A percentile compares a stretch with the other conserved stretches of the same genome.
phyloP scores from a whole-genome alignment of 2,888 invertebrate genomes.

The Philereme transversata region DNA sequence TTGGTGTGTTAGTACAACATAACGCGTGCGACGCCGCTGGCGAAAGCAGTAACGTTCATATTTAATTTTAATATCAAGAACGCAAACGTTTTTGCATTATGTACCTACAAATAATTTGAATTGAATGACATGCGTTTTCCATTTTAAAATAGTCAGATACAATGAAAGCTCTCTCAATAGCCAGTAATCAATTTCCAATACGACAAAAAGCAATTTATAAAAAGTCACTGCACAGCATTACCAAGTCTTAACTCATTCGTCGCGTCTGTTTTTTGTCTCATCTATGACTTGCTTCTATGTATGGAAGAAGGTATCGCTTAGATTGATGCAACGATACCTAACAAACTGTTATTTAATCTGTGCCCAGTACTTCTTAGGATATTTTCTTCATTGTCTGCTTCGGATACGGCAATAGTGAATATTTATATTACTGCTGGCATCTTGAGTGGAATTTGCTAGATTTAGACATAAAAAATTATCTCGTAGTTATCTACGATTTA shows the following conservation, averaged over 20 bases:
- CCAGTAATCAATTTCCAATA: constrained; percentile 13
- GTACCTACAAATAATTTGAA: too few relatives aligned
- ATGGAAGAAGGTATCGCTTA: constrained; percentile 49
- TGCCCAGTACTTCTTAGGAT: constrained; percentile 33
- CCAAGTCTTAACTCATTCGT: constrained; percentile 19
- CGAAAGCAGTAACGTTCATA: too few relatives aligned
- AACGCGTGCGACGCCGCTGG: too few relatives aligned
- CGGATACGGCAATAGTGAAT: constrained; percentile 35
- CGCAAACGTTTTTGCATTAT: too few relatives aligned
- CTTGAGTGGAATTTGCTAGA: constrained; percentile 22
- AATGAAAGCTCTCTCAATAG: not conserved
- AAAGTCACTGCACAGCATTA: constrained; percentile 13
- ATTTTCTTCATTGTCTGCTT: constrained; percentile 43
- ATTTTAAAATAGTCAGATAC: not conserved
- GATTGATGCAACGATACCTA: constrained; percentile 56
- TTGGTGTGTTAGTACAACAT: too few relatives aligned
- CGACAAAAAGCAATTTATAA: constrained; percentile 18
- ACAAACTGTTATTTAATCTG: constrained; percentile 33
- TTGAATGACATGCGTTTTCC: not conserved
- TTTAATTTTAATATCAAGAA: too few relatives aligned
- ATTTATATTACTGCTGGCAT: constrained; percentile 37
- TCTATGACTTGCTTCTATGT: constrained; percentile 44
- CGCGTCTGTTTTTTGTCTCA: constrained; percentile 32
- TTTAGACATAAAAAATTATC: constrained; percentile 19
- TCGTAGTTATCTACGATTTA: not conserved